Evolutionary conservation across 2,888 invertebrate genomes (phyloP).

Genomic region (Stegana nigrithorax): DNA sequence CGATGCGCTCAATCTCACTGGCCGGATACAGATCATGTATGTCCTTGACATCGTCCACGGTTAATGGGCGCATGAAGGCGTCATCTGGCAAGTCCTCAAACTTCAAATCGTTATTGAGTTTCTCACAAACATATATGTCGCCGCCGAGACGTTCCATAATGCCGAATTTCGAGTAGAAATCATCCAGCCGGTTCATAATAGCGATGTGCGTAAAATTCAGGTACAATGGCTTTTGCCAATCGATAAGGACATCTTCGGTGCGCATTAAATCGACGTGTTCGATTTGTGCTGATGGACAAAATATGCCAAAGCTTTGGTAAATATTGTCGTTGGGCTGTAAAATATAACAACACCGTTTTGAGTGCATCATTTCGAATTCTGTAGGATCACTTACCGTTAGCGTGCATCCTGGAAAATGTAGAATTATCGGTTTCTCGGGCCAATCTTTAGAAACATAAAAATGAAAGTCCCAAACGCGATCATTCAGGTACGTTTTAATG

Average conservation of each 20-base stretch:
- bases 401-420: constrained; percentile 91
- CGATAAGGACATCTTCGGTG: constrained; percentile 81
- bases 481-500: constrained; percentile 87
- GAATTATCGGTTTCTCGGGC: constrained; percentile 86
- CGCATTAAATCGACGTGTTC: constrained; percentile 79
- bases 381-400: constrained; percentile 76
- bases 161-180: constrained; percentile 75
- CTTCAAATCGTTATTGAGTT: constrained; percentile 73
- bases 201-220: constrained; percentile 87
- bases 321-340: constrained; percentile 80
- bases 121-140: constrained; percentile 82
- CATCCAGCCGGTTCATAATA: constrained; percentile 82
- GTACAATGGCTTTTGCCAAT: constrained; percentile 84
- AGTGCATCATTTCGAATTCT: background rate
- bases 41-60: constrained; percentile 81
- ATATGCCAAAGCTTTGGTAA: constrained; percentile 87
- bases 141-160: constrained; percentile 81
- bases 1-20: constrained; percentile 87
- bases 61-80: constrained; percentile 81
- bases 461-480: constrained; percentile 90
- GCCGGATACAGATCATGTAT: constrained; percentile 90
- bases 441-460: constrained; percentile 91
- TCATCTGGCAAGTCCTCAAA: constrained; percentile 76
- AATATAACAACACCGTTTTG: background rate
- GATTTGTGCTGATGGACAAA: constrained; percentile 82